Percentiles rank a stretch among this genome's conserved stretches.
Evolutionary conservation across 2,113 vertebrate genomes (phyloP).

Genomic region (Porphyrio hochstetteri): DNA sequence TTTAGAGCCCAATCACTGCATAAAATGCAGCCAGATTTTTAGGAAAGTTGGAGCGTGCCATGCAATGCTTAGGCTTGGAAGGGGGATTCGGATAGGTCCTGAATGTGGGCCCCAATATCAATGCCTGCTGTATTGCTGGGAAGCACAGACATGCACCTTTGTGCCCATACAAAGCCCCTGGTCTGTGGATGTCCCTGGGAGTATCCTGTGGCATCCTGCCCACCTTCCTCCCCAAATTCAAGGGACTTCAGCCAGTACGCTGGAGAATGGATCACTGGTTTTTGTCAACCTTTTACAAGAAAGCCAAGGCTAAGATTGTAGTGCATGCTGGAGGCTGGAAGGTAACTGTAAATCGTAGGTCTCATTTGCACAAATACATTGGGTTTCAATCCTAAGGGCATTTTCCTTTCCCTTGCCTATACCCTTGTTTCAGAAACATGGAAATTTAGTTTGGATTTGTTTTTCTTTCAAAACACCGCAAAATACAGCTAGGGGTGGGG

Average conservation of each 20-base stretch:
- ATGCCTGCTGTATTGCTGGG: neutral
- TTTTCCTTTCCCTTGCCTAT: slow-evolving; percentile 11
- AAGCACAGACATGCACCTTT: fast-evolving
- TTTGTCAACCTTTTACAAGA: slow-evolving; percentile 16
- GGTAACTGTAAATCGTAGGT: slow-evolving; percentile 40
- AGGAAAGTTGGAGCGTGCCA: neutral
- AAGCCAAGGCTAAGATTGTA: slow-evolving; percentile 7
- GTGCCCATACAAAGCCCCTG: fast-evolving
- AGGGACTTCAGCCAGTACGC: neutral
- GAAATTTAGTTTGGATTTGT: slow-evolving; percentile 12
- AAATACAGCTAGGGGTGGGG: neutral
- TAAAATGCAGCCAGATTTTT: neutral
- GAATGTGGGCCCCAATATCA: fast-evolving
- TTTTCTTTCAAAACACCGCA: neutral
- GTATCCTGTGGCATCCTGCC: neutral
- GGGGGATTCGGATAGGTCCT: neutral
- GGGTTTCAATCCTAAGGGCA: slow-evolving; percentile 12
- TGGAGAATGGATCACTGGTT: neutral
- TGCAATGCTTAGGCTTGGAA: neutral
- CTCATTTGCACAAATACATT: slow-evolving; percentile 39
- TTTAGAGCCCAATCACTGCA: neutral
- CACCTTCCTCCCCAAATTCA: neutral
- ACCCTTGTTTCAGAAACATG: neutral
- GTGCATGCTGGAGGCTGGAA: neutral
- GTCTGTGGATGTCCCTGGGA: neutral